A percentile compares a stretch with the other conserved stretches of the same genome.
Conservation (phyloP, 1,140 invertebrate genomes). For the Drosophila malerkotliana region DNA sequence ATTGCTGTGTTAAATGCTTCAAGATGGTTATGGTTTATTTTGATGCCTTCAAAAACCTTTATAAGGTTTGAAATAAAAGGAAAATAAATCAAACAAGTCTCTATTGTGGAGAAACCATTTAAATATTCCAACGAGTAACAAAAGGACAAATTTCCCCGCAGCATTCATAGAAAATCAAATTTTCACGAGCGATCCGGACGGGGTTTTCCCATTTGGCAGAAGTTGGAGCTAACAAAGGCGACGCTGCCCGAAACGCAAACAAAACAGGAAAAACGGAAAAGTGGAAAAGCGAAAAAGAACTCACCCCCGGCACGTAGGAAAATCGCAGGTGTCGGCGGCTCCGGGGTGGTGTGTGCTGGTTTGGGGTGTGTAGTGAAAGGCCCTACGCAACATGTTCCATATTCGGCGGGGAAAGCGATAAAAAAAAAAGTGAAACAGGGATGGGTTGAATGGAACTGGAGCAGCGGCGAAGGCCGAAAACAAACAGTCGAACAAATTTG, state of each 20-base stretch:
- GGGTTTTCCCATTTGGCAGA: constrained; percentile 10
- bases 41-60: too few species aligned
- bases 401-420: constrained; percentile 47
- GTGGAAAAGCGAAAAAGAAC: constrained; percentile 31
- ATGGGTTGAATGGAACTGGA: constrained; percentile 54
- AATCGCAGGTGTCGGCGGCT: background rate
- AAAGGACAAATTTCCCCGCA: constrained; percentile 18
- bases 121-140: background rate
- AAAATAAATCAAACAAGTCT: background rate
- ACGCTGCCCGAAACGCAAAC: constrained; percentile 36
- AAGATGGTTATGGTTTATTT: too few species aligned
- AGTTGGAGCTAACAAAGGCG: constrained; percentile 27
- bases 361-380: constrained; percentile 23
- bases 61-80: background rate
- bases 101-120: background rate
- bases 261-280: constrained; percentile 29
- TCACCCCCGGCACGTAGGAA: constrained; percentile 47
- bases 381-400: constrained; percentile 82
- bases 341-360: background rate
- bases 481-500: constrained; percentile 57
- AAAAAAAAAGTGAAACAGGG: background rate
- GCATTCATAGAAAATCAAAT: constrained; percentile 8
- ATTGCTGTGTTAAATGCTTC: too few species aligned
- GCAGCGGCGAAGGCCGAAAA: constrained; percentile 51
- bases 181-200: background rate